phyloP scores from a whole-genome alignment of 2,888 invertebrate genomes.

The Spatulosminthurus flaviceps region DNA sequence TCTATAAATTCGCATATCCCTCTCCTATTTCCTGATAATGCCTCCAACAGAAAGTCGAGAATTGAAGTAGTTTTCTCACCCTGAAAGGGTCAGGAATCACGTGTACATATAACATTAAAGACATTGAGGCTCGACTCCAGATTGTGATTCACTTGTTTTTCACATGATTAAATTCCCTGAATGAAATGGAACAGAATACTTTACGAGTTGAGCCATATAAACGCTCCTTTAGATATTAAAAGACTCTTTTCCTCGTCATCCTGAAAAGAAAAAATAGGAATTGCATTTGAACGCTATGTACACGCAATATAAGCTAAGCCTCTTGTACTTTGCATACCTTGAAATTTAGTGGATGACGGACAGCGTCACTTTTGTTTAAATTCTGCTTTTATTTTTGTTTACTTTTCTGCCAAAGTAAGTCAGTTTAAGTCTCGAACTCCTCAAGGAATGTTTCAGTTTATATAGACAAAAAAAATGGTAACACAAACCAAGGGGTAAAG shows the following conservation, averaged over 20 bases:
- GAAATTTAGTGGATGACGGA: not conserved
- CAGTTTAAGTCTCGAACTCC: not conserved
- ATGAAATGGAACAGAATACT: too few relatives aligned
- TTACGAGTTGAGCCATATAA: too few relatives aligned
- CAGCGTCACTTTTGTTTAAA: slow-evolving; percentile 9
- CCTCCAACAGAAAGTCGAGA: too few relatives aligned
- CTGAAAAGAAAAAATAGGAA: too few relatives aligned
- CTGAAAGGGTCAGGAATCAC: not conserved
- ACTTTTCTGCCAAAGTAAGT: not conserved
- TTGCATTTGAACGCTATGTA: not conserved
- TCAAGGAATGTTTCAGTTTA: not conserved
- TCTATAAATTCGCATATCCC: too few relatives aligned
- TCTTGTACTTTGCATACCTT: not conserved
- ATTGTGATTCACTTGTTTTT: too few relatives aligned
- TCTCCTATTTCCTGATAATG: too few relatives aligned
- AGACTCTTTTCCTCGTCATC: too few relatives aligned
- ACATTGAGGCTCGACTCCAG: not conserved
- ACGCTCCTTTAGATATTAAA: too few relatives aligned
- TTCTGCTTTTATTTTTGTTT: slow-evolving; percentile 2
- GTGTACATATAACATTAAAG: not conserved
- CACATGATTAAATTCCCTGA: too few relatives aligned
- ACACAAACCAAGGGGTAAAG: too few relatives aligned
- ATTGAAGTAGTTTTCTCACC: not conserved
- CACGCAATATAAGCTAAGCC: not conserved
- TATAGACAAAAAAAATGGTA: too few relatives aligned